A percentile compares a stretch with the other conserved stretches of the same genome.
These are phyloP conservation scores for Eudasyphora cyanicolor DNA, from an alignment of 2,888 invertebrate genomes.

Conservation along the genomic window DNA sequence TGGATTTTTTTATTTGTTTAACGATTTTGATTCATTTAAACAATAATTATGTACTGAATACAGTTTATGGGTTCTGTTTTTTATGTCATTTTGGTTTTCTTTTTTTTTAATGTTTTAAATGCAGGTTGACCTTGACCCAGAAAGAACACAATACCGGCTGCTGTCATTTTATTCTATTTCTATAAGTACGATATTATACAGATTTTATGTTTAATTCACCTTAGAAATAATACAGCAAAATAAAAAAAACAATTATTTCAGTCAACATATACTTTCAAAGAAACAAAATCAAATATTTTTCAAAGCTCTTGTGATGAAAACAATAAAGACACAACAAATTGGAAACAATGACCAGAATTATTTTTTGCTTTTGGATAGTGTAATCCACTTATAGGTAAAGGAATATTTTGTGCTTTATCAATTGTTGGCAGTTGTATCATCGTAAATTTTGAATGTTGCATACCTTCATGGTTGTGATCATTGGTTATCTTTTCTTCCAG, in stretches of 20 bases:
- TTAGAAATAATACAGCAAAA: too few species aligned
- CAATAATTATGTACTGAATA: conserved; percentile 45
- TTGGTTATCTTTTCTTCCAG: neutral
- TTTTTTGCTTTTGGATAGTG: too few species aligned
- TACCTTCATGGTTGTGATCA: neutral
- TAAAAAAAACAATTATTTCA: too few species aligned
- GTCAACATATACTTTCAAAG: too few species aligned
- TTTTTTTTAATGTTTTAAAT: conserved; percentile 35
- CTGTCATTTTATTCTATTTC: conserved; percentile 1
- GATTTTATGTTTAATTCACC: too few species aligned
- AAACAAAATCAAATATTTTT: too few species aligned
- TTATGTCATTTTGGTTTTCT: neutral
- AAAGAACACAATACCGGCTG: conserved; percentile 53
- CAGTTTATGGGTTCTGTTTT: conserved; percentile 19
- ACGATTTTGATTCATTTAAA: conserved; percentile 58
- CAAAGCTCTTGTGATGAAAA: too few species aligned
- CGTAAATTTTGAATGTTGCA: too few species aligned
- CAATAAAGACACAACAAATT: too few species aligned
- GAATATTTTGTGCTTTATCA: too few species aligned
- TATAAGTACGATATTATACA: conserved; percentile 4
- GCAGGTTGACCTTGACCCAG: conserved; percentile 63
- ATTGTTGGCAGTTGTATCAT: neutral
- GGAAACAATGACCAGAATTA: too few species aligned
- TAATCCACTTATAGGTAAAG: too few species aligned
- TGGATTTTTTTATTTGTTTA: conserved; percentile 29